A percentile compares a stretch with the other conserved stretches of the same genome.
phyloP scores from a whole-genome alignment of 2,797 vertebrate species.

The Mycteria americana region DNA sequence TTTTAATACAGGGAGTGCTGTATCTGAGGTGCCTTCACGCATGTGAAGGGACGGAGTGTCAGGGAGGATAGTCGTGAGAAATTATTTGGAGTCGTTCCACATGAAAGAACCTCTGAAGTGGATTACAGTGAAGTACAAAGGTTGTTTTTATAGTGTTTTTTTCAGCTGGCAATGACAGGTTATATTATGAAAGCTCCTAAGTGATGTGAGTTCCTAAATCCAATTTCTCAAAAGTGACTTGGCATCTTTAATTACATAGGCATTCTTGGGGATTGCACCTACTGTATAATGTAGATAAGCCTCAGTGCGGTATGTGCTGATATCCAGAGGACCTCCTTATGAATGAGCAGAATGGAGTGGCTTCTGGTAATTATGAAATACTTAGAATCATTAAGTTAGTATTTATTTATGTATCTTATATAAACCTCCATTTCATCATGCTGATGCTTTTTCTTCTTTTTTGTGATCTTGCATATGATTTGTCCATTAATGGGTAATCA shows the following conservation, averaged over 20 bases:
- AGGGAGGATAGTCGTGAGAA: neutral
- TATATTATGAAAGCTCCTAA: neutral
- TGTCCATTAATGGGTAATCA: neutral
- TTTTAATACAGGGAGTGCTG: neutral
- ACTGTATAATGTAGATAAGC: neutral
- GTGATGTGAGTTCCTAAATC: neutral
- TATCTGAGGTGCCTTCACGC: neutral
- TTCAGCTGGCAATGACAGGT: neutral
- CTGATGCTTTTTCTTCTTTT: neutral
- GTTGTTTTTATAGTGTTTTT: slow-evolving; percentile 29
- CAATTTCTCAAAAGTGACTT: neutral
- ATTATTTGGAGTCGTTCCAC: neutral
- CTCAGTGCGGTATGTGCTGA: neutral
- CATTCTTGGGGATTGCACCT: neutral
- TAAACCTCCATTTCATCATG: neutral
- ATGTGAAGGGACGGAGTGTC: neutral
- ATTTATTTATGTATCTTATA: neutral
- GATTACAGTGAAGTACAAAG: slow-evolving; percentile 32
- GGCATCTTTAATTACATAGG: neutral
- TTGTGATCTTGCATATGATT: neutral
- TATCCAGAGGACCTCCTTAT: neutral
- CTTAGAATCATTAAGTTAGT: neutral
- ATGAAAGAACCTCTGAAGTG: slow-evolving; percentile 28
- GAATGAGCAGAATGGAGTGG: neutral
- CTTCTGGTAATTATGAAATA: neutral